A percentile compares a stretch with the other conserved stretches of the same genome.
Conservation (phyloP, 1,140 invertebrate genomes). For the Drosophila tropicalis region DNA sequence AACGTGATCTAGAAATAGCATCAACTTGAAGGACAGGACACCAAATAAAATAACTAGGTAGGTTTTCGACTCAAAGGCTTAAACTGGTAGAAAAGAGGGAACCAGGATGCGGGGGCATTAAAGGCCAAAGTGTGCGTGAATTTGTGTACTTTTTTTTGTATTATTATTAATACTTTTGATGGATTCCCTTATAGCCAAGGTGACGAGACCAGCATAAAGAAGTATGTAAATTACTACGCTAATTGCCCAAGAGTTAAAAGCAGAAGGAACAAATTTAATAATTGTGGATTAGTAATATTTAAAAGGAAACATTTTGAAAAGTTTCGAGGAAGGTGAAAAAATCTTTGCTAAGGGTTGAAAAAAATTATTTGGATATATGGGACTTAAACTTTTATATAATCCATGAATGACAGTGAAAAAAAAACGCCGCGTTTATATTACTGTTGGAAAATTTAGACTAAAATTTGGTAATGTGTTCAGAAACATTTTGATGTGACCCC, state of each 20-base stretch:
- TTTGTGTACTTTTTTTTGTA: neutral
- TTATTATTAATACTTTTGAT: conserved; percentile 1
- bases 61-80: conserved; percentile 1
- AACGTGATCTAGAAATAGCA: conserved; percentile 45
- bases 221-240: conserved; percentile 20
- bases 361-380: no score
- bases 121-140: conserved; percentile 25
- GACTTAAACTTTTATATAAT: no score
- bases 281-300: neutral
- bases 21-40: conserved; percentile 13
- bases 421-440: no score
- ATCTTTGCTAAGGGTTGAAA: no score
- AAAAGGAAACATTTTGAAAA: neutral
- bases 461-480: neutral
- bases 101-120: conserved; percentile 19
- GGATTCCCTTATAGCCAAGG: conserved; percentile 34
- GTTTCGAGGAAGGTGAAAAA: neutral
- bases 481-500: conserved; percentile 14
- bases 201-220: conserved; percentile 27
- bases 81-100: conserved; percentile 12
- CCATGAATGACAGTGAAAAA: no score
- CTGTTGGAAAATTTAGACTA: neutral
- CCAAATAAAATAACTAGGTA: conserved; percentile 14
- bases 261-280: neutral
- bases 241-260: conserved; percentile 6